Conservation (phyloP, 2,888 invertebrate genomes). For the Subacronicta megacephala region DNA sequence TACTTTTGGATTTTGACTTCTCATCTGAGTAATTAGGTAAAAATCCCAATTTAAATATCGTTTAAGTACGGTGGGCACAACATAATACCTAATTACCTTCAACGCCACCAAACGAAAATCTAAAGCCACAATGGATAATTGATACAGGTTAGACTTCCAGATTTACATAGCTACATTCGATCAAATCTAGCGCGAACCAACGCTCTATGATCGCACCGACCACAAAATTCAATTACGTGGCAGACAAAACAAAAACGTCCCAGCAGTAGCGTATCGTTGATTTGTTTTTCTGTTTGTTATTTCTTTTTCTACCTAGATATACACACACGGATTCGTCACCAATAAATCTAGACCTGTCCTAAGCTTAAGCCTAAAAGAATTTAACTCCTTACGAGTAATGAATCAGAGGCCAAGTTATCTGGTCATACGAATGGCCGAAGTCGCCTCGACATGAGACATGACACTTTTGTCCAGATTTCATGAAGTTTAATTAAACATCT, state of each 20-base stretch:
- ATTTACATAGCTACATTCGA: slow-evolving; percentile 64
- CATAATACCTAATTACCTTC: too few relatives aligned
- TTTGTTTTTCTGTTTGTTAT: slow-evolving; percentile 81
- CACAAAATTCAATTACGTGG: slow-evolving; percentile 86
- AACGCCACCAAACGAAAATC: slow-evolving; percentile 6
- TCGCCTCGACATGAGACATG: slow-evolving; percentile 69
- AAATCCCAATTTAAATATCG: too few relatives aligned
- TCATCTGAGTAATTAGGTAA: too few relatives aligned
- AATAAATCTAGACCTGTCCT: slow-evolving; percentile 59
- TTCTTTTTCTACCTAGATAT: slow-evolving; percentile 65
- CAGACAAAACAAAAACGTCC: slow-evolving; percentile 85
- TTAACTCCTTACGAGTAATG: slow-evolving; percentile 40
- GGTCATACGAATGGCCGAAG: slow-evolving; percentile 67
- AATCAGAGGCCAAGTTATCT: slow-evolving; percentile 55
- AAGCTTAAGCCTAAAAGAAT: slow-evolving; percentile 21
- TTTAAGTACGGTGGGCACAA: too few relatives aligned
- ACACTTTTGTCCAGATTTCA: slow-evolving; percentile 75
- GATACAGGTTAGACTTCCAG: slow-evolving; percentile 50
- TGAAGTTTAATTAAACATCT: slow-evolving; percentile 80
- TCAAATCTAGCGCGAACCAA: slow-evolving; percentile 66
- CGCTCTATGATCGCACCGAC: slow-evolving; percentile 76
- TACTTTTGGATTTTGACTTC: too few relatives aligned
- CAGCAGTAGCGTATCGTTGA: slow-evolving; percentile 78
- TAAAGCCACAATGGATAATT: slow-evolving; percentile 43
- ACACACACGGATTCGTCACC: slow-evolving; percentile 67